phyloP scores from a whole-genome alignment of 2,113 vertebrate species.

The Chaenocephalus aceratus region DNA sequence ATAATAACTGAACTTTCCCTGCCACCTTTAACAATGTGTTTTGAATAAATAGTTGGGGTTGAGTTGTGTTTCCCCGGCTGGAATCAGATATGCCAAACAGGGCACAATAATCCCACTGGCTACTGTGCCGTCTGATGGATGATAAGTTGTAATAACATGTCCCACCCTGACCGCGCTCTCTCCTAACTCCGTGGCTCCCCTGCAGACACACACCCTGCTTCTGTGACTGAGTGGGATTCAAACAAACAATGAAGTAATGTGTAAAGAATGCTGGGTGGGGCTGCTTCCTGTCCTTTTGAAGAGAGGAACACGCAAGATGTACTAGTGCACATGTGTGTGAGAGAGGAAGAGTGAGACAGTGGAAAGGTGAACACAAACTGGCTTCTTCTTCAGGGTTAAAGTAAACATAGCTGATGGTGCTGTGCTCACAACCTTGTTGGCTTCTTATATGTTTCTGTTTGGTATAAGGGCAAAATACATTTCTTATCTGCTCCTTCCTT shows the following conservation, averaged over 20 bases:
- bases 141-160: conserved; percentile 71
- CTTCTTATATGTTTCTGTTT: not conserved
- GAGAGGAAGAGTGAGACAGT: not conserved
- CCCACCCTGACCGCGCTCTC: conserved; percentile 62
- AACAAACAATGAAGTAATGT: conserved; percentile 77
- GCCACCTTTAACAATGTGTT: conserved; percentile 13
- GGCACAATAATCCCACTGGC: conserved; percentile 70
- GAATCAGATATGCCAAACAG: conserved; percentile 58
- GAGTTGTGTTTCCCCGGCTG: conserved; percentile 32
- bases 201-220: conserved; percentile 59
- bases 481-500: not conserved
- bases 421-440: not conserved
- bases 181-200: conserved; percentile 27
- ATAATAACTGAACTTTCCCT: not conserved
- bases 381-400: not conserved
- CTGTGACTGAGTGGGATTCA: conserved; percentile 71
- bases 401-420: too few species aligned
- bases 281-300: conserved; percentile 66
- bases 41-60: conserved; percentile 7
- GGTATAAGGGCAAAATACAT: not conserved
- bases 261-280: conserved; percentile 80
- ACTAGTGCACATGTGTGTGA: conserved; percentile 20
- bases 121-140: conserved; percentile 70
- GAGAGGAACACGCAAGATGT: conserved; percentile 49
- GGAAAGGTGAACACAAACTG: not conserved